Evolutionary conservation across 2,113 vertebrate species (phyloP), one percentile per base, ranked within the genome.

Genomic region (Stigmatopora argus): DNA sequence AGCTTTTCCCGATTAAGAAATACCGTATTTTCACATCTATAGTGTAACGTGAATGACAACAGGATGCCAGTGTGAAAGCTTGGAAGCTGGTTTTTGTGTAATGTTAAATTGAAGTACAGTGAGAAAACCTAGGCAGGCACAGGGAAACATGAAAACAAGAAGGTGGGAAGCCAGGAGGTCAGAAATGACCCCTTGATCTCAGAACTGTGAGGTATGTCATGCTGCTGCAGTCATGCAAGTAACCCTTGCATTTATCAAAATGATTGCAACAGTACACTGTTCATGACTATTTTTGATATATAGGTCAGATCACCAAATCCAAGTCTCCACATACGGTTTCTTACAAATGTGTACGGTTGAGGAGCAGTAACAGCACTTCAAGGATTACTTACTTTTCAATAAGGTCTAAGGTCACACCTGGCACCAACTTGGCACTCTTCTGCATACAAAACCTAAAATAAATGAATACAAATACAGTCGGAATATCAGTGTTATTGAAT

Each of bases 371-470:
- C n/a, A 59, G 18, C 6, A 21, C 12, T 61, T 1, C 7, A 13
- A 45, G 21, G 14, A 61, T 61, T 51, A 85, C 94, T 92, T 93
- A 99, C 97, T 99, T 99, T 82, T 99, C 97, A 71, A 99, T 99
- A 73, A 98, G 90, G 89, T 99, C 97, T 90, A 99, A 87, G 0
- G 95, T 99, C 88, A 99, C 97, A 78, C 96, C 97, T 15, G 97
- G 96, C 83, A 99, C 97, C 91, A 99, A 83, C 71, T 93, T 95
- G 72, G 96, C 94, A 72, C 97, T 98, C 85, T 96, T 98, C 92
- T 98, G 97, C 95, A 98, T 98, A 78, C 96, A 99, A 83, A 98
- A 98, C 96, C 97, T 98, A 90, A 14, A 61, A 51, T 41, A 35
- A 47, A 18, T 7, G 7, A 71, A 14, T n/a, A n/a, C 58, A 63